These are phyloP conservation scores for Epinotia bilunana DNA, from an alignment of 2,888 invertebrate species.

Conservation along the genomic window DNA sequence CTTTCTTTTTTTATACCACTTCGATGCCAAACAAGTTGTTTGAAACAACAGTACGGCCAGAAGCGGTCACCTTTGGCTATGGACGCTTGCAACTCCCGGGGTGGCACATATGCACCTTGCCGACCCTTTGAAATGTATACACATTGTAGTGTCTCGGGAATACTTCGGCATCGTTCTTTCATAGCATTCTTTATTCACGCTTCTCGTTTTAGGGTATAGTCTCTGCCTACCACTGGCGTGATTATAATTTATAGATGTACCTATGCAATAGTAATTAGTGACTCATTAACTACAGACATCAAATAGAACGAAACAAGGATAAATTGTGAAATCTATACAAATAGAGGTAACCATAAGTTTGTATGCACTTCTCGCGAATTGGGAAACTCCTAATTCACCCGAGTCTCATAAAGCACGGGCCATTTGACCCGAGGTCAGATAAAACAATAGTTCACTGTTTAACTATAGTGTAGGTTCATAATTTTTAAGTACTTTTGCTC, in stretches of 20 bases:
- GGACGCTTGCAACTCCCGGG: too few relatives aligned
- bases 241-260: not conserved
- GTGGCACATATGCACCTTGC: too few relatives aligned
- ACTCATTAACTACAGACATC: slow-evolving; percentile 1
- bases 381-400: slow-evolving; percentile 27
- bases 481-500: slow-evolving; percentile 14
- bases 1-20: too few relatives aligned
- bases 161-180: too few relatives aligned
- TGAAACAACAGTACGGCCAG: too few relatives aligned
- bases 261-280: not conserved
- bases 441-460: not conserved
- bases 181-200: too few relatives aligned
- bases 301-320: not conserved
- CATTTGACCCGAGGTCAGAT: slow-evolving; percentile 38
- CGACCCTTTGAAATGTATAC: too few relatives aligned
- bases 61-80: too few relatives aligned
- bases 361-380: slow-evolving; percentile 7
- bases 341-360: slow-evolving; percentile 10
- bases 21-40: too few relatives aligned
- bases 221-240: too few relatives aligned
- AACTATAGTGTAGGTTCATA: slow-evolving; percentile 13
- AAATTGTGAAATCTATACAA: slow-evolving; percentile 11
- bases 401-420: slow-evolving; percentile 21
- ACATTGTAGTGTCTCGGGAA: too few relatives aligned
- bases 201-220: too few relatives aligned